Evolutionary conservation across 2,888 invertebrate genomes (phyloP).

Genomic region (Listrodromus nycthemerus): DNA sequence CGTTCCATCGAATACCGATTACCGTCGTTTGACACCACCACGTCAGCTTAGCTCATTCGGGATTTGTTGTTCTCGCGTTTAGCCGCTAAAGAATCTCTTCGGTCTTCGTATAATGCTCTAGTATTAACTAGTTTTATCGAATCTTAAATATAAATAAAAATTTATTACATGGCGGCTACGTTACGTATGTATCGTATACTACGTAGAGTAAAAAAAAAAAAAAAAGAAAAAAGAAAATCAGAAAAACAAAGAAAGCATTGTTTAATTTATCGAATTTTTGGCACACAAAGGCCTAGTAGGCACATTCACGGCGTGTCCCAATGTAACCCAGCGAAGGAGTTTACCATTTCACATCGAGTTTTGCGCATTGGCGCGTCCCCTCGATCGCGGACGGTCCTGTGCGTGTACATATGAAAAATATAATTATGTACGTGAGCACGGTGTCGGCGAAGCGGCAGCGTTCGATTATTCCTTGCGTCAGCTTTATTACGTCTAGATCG

Average conservation of each 20-base stretch:
- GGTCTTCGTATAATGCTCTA: constrained; percentile 69
- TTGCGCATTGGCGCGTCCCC: constrained; percentile 24
- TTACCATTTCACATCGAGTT: constrained; percentile 57
- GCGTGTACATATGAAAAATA: constrained; percentile 54
- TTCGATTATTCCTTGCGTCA: neutral
- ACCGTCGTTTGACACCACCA: neutral
- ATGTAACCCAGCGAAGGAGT: constrained; percentile 50
- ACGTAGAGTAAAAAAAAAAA: constrained; percentile 43
- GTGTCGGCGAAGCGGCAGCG: neutral
- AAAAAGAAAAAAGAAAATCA: constrained; percentile 20
- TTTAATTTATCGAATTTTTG: constrained; percentile 48
- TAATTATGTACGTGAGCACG: constrained; percentile 50
- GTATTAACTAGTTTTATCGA: constrained; percentile 72
- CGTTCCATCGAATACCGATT: constrained; percentile 9
- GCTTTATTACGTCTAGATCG: neutral
- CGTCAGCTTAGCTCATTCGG: constrained; percentile 22
- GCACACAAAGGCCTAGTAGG: constrained; percentile 68
- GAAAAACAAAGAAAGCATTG: constrained; percentile 47
- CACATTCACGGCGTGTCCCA: constrained; percentile 69
- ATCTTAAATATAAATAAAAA: constrained; percentile 67
- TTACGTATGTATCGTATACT: constrained; percentile 57
- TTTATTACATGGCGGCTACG: constrained; percentile 65
- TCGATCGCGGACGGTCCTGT: constrained; percentile 23
- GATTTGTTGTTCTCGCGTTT: constrained; percentile 52
- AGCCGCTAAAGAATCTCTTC: constrained; percentile 61